Evolutionary conservation across 2,797 vertebrate genomes (phyloP).

Genomic region (Aselliscus stoliczkanus): DNA sequence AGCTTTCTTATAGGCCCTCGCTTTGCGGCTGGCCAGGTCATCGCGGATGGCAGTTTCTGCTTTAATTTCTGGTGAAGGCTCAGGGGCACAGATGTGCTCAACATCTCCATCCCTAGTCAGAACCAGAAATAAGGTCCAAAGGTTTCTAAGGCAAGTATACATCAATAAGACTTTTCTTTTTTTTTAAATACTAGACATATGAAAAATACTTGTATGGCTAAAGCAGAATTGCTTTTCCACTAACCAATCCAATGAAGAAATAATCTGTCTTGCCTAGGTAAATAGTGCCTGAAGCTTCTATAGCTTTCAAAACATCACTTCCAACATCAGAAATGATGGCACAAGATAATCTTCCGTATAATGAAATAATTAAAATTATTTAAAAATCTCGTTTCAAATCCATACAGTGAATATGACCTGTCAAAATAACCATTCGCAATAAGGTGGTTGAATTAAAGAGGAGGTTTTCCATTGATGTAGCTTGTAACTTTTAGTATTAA

Average conservation of each 20-base stretch:
- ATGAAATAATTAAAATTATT: neutral
- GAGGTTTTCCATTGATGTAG: neutral
- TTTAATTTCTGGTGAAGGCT: conserved; percentile 76
- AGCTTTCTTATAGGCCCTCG: conserved; percentile 82
- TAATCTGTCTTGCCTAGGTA: neutral
- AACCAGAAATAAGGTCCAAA: conserved; percentile 74
- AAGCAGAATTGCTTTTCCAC: neutral
- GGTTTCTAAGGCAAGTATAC: conserved; percentile 44
- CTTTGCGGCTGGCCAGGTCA: conserved; percentile 83
- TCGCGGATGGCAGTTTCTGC: conserved; percentile 81
- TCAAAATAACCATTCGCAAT: neutral
- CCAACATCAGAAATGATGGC: neutral
- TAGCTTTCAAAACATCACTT: neutral
- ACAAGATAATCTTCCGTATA: neutral
- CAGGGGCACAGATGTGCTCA: conserved; percentile 38
- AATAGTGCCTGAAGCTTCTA: neutral
- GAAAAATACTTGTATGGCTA: neutral
- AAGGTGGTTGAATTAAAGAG: neutral
- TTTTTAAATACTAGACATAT: neutral
- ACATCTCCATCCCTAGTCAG: conserved; percentile 85
- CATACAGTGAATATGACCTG: neutral
- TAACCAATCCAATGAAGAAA: neutral
- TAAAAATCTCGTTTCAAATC: neutral
- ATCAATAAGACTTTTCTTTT: neutral
- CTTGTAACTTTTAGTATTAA: neutral